A percentile compares a stretch with the other conserved stretches of the same genome.
phyloP scores from a whole-genome alignment of 2,113 vertebrate species.

The Aplodontia rufa region DNA sequence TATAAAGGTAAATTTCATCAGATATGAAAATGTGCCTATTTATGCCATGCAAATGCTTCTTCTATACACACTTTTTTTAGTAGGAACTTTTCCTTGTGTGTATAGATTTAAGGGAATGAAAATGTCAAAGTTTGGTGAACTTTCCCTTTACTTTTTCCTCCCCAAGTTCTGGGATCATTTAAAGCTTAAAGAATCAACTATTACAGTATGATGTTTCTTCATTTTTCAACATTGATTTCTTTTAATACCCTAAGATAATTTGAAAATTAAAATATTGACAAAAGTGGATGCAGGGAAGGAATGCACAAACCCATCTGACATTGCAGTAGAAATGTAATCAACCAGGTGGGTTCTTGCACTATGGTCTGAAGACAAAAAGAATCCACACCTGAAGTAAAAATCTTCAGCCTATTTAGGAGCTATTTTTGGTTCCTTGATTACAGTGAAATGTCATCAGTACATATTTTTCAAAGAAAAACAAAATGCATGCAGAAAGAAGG shows the following conservation, averaged over 20 bases:
- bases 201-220: background rate
- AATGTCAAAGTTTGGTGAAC: background rate
- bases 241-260: background rate
- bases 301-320: background rate
- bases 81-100: background rate
- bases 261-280: background rate
- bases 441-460: slow-evolving; percentile 26
- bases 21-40: background rate
- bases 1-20: background rate
- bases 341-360: background rate
- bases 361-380: background rate
- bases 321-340: background rate
- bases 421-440: slow-evolving; percentile 64
- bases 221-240: slow-evolving; percentile 37
- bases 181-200: background rate
- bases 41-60: background rate
- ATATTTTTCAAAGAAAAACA: slow-evolving; percentile 43
- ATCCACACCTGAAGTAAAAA: slow-evolving; percentile 8
- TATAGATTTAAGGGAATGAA: background rate
- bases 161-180: background rate
- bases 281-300: background rate
- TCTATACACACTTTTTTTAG: background rate
- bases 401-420: background rate
- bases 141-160: background rate
- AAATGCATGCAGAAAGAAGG: slow-evolving; percentile 20